Evolutionary conservation across 1,140 invertebrate species (phyloP), one percentile per base, ranked within the genome.

Genomic region (Andricus grossulariae): DNA sequence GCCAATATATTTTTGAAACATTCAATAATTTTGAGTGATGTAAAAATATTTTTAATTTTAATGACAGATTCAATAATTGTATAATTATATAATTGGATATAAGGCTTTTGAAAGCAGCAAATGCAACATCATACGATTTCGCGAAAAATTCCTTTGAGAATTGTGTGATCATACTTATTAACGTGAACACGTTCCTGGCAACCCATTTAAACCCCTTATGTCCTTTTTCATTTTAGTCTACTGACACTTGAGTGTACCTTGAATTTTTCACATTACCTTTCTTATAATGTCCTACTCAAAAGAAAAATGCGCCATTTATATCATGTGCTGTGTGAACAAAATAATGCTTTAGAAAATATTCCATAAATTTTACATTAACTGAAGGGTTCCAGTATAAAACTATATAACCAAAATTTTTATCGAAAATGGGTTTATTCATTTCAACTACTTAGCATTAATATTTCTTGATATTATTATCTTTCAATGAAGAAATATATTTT

Each of bases 251-350:
- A 66, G 25, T 45, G n/a, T 15, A 66, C 39, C 21, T 39, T 66
- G 15, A 66, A 66, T 39, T 66, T 66, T 66, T 66, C 32, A 66
- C 25, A 66, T 66, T 66, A 66, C 60, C n/a, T 16, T 60, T 60
- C 25, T 66, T 66, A 66, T 32, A 32, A 39, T 39, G 60, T 10
- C 13, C 2, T 21, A 66, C 60, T 45, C n/a, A 6, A 66, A 66
- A 66, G 60, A 39, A 66, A 32, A 12, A 25, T 66, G n/a, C 45
- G 32, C 11, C n/a, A 45, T n/a, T 39, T 66, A 39, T 21, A 16
- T 15, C 21, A 3, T 60, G 10, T 19, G 10, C 19, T 32, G 6
- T 60, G 25, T 57, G 7, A 19, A 10, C 2, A 19, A 32, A 32
- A 32, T 45, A 45, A 45, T 0, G 8, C 25, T 32, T 21, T 21